Evolutionary conservation across 2,888 invertebrate species (phyloP).

Genomic region (Ypsolopha sequella): DNA sequence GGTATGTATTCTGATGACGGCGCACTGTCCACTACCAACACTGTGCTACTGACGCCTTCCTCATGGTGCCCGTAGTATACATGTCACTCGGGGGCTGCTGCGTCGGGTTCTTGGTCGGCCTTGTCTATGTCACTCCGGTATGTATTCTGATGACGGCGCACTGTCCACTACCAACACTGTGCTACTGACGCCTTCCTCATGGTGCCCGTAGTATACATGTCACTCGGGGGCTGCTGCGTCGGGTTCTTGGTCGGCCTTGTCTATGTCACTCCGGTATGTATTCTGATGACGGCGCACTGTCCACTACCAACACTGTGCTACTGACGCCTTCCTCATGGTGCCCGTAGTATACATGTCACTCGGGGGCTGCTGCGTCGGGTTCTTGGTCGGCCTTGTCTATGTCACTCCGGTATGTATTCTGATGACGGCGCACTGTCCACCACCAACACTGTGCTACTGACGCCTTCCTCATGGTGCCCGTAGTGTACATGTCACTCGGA

Average conservation of each 20-base stretch:
- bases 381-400: too few relatives aligned
- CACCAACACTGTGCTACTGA: too few relatives aligned
- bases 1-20: constrained; percentile 62
- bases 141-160: constrained; percentile 49
- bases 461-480: constrained; percentile 71
- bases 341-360: too few relatives aligned
- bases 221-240: constrained; percentile 51
- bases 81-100: constrained; percentile 66
- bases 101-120: constrained; percentile 74
- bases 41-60: constrained; percentile 58
- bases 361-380: too few relatives aligned
- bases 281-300: too few relatives aligned
- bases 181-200: constrained; percentile 78
- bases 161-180: too few relatives aligned
- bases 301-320: too few relatives aligned
- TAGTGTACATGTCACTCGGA: constrained; percentile 69
- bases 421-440: constrained; percentile 74
- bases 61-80: constrained; percentile 13
- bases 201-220: constrained; percentile 71
- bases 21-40: constrained; percentile 75
- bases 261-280: constrained; percentile 82
- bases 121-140: constrained; percentile 83
- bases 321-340: too few relatives aligned
- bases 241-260: constrained; percentile 78
- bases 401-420: too few relatives aligned